Base-by-base conservation (phyloP, 2,797 vertebrate species). In the Hozukius guyotensis region DNA sequence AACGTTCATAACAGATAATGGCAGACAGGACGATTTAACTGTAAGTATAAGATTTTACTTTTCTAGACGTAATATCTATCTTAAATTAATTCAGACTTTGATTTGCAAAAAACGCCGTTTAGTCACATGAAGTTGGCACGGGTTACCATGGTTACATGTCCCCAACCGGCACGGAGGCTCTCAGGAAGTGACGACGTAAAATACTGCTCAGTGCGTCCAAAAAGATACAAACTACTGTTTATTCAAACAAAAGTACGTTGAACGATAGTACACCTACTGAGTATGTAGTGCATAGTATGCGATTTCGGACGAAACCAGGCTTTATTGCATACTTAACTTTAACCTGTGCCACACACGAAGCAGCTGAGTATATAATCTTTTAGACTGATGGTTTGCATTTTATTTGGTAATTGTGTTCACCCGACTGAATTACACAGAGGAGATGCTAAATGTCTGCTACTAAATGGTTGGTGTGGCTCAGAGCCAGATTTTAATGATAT, bases 361-460 rank as follows among this genome's bases (percentile, higher is more conserved):
- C 59, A 80, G 34, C 46, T 59, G 64, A 67, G 52, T 38, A 12
- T n/a, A 6, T 72, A 8, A 70, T 70, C 25, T 60, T 61, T 72
- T 11, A 11, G 63, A 52, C 73, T 52, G 63, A 69, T 42, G 34
- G 53, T 52, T 81, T 32, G 16, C 69, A 80, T 70, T 75, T 80
- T 75, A 27, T 65, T 71, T 36, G 22, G 63, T 59, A 55, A 75
- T 55, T 83, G 62, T 2, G 0, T 71, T 82, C 76, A 71, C 4
- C 27, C 5, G 2, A 22, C 34, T 76, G 42, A 60, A 52, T 69
- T 36, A 61, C 60, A 72, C 59, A 75, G 25, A 59, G 20, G 10
- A 64, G n/a, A 75, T 12, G 20, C n/a, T 70, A 72, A 72, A 60
- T 25, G 46, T 36, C 38, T 73, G 31, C 18, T 27, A 7, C 57